Percentiles rank a stretch among this genome's conserved stretches.
These are phyloP conservation scores for Danionella cerebrum DNA, from an alignment of 2,113 vertebrate genomes.

Conservation along the genomic window DNA sequence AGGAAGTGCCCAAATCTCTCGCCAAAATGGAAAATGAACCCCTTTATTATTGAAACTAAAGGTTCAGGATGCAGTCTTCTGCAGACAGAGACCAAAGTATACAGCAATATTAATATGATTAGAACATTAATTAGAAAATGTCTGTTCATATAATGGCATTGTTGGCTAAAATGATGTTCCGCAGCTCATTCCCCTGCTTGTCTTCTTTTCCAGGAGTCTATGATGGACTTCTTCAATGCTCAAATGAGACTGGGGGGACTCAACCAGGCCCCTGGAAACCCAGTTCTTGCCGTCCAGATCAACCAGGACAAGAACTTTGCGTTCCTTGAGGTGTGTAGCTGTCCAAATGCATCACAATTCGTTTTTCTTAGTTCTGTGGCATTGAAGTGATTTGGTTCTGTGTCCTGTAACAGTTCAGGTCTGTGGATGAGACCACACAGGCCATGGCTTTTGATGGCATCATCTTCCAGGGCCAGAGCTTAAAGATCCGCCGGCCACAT, in stretches of 20 bases:
- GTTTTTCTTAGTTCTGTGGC: no score
- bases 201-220: slow-evolving; percentile 70
- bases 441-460: slow-evolving; percentile 94
- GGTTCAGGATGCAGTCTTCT: no score
- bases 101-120: no score
- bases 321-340: slow-evolving; percentile 75
- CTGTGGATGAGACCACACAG: slow-evolving; percentile 90
- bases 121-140: no score
- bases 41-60: no score
- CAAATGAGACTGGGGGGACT: slow-evolving; percentile 89
- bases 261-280: slow-evolving; percentile 86
- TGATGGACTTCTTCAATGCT: slow-evolving; percentile 94
- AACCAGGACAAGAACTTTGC: slow-evolving; percentile 95
- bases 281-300: slow-evolving; percentile 87
- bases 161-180: neutral
- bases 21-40: no score
- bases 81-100: no score
- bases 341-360: no score
- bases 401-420: slow-evolving; percentile 72
- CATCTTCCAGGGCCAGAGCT: slow-evolving; percentile 89
- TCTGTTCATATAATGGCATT: neutral
- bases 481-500: slow-evolving; percentile 87
- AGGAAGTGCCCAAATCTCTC: no score
- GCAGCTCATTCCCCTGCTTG: neutral
- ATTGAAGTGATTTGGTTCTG: neutral